These are phyloP conservation scores for Chaetura pelagica DNA, from an alignment of 2,113 vertebrate genomes.

Conservation along the genomic window DNA sequence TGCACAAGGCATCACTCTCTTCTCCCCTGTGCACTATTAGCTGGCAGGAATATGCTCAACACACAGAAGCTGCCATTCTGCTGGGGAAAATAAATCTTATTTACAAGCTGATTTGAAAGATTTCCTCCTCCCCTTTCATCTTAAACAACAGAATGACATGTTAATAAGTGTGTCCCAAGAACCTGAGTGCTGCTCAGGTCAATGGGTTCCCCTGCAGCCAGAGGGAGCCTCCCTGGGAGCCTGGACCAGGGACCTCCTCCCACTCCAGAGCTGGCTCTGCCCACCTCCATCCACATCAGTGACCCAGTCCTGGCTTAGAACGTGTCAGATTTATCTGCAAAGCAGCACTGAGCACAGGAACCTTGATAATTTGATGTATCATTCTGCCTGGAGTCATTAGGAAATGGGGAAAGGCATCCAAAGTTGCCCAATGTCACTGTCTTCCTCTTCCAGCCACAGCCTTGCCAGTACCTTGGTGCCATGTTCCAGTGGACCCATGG, in stretches of 20 bases:
- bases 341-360: not conserved
- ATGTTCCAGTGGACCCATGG: not conserved
- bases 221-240: not conserved
- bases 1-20: not conserved
- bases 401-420: not conserved
- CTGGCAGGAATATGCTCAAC: not conserved
- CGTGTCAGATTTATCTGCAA: not conserved
- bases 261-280: not conserved
- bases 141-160: not conserved
- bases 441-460: not conserved
- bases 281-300: not conserved
- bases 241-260: not conserved
- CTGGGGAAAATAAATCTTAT: not conserved
- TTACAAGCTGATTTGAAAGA: not conserved
- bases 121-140: not conserved
- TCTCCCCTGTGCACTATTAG: not conserved
- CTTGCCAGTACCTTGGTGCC: not conserved
- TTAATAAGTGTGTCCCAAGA: not conserved
- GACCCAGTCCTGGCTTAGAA: not conserved
- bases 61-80: not conserved
- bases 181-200: not conserved
- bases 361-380: not conserved
- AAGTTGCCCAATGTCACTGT: not conserved
- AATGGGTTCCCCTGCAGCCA: rapidly evolving
- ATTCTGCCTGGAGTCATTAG: not conserved